Base-by-base conservation (phyloP, 1,140 invertebrate genomes). In the Neuroterus valhalla region DNA sequence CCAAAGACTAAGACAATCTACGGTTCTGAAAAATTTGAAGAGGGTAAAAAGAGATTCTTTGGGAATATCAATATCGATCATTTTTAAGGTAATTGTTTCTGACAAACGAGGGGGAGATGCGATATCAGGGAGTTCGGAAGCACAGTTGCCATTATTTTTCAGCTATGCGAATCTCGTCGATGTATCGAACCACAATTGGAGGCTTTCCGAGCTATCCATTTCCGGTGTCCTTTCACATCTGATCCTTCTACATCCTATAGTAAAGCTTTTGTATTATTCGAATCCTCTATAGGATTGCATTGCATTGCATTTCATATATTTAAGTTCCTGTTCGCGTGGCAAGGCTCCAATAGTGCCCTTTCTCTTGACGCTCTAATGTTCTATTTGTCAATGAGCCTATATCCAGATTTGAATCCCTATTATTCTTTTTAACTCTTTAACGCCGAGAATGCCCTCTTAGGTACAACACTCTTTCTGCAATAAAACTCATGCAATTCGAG, bases 381-480 rank as follows among this genome's bases (percentile, higher is more conserved):
- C 80, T 81, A 82, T 81, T 82, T 82, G 80, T 82, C 80, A 81
- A 76, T 77, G 77, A 74, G 75, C 77, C 80, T 76, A 79, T 77
- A 62, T 3, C 8, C 74, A 70, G 79, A 72, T 68, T 55, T 74
- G 74, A 79, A 26, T 26, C 15, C 55, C 31, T 23, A 62, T 62
- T 62, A 15, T 5, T 62, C 55, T 62, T 38, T 62, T 14, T 62
- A 62, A 62, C n/a, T n/a, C n/a, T n/a, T n/a, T n/a, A n/a, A n/a
- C n/a, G n/a, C n/a, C n/a, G n/a, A n/a, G n/a, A n/a, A n/a, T n/a
- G n/a, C n/a, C n/a, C n/a, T n/a, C n/a, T n/a, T n/a, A n/a, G n/a
- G n/a, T n/a, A n/a, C n/a, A n/a, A n/a, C n/a, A n/a, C n/a, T n/a
- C n/a, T n/a, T n/a, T n/a, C n/a, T n/a, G n/a, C n/a, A n/a, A n/a